Percentiles rank a stretch among this genome's conserved stretches.
phyloP scores from a whole-genome alignment of 2,888 invertebrate species.

The Panzeria rudis region DNA sequence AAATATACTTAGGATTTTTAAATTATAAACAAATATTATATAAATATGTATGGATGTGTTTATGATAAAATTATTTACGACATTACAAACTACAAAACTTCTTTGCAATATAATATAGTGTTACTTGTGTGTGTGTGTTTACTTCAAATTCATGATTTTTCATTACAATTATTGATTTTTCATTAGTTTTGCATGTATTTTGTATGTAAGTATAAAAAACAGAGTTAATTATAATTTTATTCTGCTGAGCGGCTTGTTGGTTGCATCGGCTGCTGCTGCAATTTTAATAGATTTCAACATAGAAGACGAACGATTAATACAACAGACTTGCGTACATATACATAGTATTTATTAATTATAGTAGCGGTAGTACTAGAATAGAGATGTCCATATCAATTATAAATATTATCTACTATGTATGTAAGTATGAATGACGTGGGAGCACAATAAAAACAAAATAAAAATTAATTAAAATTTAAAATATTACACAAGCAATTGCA shows the following conservation, averaged over 20 bases:
- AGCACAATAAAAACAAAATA: conserved; percentile 5
- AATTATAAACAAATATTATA: conserved; percentile 59
- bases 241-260: conserved; percentile 34
- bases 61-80: conserved; percentile 66
- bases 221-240: conserved; percentile 49
- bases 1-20: conserved; percentile 20
- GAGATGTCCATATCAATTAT: conserved; percentile 5
- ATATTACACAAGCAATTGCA: conserved; percentile 53
- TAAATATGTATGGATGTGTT: conserved; percentile 42
- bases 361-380: conserved; percentile 18
- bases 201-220: conserved; percentile 44
- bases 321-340: conserved; percentile 33
- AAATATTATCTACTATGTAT: conserved; percentile 38
- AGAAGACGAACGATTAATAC: conserved; percentile 23
- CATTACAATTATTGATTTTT: conserved; percentile 18
- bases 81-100: conserved; percentile 72
- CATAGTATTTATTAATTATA: conserved; percentile 18
- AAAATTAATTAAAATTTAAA: conserved; percentile 33
- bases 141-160: conserved; percentile 18
- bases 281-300: conserved; percentile 12
- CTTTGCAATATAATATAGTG: conserved; percentile 69
- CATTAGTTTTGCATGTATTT: neutral
- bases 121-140: conserved; percentile 43
- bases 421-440: neutral
- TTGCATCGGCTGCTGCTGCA: conserved; percentile 28